phyloP scores from a whole-genome alignment of 2,113 vertebrate genomes.

The Atrichornis clamosus region DNA sequence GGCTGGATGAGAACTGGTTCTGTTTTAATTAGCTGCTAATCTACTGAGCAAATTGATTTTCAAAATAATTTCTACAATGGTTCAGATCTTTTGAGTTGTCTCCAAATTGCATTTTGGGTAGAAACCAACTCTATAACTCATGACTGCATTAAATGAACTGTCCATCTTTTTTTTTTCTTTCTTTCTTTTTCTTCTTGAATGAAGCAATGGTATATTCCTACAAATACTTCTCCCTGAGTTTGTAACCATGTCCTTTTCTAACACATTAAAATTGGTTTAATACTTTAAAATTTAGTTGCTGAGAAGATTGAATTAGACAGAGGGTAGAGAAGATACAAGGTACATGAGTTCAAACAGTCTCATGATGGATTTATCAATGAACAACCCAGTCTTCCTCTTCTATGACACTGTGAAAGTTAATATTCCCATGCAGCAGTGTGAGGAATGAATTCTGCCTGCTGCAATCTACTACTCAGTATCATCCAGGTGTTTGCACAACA shows the following conservation, averaged over 20 bases:
- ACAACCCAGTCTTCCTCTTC: not conserved
- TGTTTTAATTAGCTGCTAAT: constrained; percentile 25
- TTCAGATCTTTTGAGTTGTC: constrained; percentile 2
- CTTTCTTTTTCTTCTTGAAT: not conserved
- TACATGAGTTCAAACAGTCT: not conserved
- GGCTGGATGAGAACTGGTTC: not conserved
- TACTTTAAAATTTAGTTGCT: not conserved
- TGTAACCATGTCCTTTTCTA: not conserved
- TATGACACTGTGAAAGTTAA: not conserved
- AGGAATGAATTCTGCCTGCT: constrained; percentile 8
- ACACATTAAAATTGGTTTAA: not conserved
- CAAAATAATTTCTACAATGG: constrained; percentile 47
- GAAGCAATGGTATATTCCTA: not conserved
- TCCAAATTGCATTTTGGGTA: not conserved
- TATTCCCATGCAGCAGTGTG: not conserved
- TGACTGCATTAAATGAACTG: not conserved
- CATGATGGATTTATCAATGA: not conserved
- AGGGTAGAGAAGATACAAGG: not conserved
- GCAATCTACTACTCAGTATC: not conserved
- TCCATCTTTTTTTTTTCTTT: not conserved
- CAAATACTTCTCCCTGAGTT: not conserved
- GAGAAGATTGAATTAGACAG: not conserved
- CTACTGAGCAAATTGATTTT: constrained; percentile 35
- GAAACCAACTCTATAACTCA: not conserved
- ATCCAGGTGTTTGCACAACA: constrained; percentile 12